phyloP scores from a whole-genome alignment of 2,113 vertebrate genomes.

The Leptobrachium leishanense region DNA sequence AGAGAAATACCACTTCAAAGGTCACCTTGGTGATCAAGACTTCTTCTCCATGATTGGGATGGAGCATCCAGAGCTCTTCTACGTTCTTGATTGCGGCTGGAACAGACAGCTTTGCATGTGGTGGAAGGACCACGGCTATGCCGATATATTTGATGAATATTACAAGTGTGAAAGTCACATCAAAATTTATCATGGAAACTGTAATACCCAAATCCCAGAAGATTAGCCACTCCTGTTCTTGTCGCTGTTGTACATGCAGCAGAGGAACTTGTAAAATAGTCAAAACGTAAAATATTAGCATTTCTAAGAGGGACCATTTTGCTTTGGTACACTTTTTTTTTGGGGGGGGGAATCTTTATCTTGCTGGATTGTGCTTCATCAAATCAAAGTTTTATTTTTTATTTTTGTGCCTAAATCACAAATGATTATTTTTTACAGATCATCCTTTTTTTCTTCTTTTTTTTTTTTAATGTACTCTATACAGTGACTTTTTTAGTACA shows the following conservation, averaged over 20 bases:
- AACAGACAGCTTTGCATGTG: constrained; percentile 96
- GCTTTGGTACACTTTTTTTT: no score
- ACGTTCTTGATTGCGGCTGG: constrained; percentile 85
- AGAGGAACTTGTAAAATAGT: not conserved
- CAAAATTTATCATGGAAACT: constrained; percentile 93
- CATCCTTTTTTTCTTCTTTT: no score
- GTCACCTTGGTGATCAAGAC: constrained; percentile 96
- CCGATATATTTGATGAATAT: constrained; percentile 85
- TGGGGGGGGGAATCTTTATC: no score
- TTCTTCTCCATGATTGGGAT: constrained; percentile 97
- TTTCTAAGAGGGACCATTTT: not conserved
- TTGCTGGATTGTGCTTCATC: no score
- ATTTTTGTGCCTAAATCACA: no score
- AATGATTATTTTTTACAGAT: no score
- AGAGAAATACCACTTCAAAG: constrained; percentile 86
- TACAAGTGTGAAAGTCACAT: constrained; percentile 84
- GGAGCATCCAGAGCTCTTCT: constrained; percentile 90
- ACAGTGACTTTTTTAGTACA: no score
- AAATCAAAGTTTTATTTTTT: no score
- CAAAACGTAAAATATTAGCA: not conserved
- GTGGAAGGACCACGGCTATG: constrained; percentile 95
- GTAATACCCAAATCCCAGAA: constrained; percentile 86
- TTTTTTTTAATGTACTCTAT: no score
- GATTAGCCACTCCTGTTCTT: constrained; percentile 60
- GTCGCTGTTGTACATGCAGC: accelerated